These are phyloP conservation scores for Tridacna crocea DNA, from an alignment of 2,888 invertebrate species.

Conservation along the genomic window DNA sequence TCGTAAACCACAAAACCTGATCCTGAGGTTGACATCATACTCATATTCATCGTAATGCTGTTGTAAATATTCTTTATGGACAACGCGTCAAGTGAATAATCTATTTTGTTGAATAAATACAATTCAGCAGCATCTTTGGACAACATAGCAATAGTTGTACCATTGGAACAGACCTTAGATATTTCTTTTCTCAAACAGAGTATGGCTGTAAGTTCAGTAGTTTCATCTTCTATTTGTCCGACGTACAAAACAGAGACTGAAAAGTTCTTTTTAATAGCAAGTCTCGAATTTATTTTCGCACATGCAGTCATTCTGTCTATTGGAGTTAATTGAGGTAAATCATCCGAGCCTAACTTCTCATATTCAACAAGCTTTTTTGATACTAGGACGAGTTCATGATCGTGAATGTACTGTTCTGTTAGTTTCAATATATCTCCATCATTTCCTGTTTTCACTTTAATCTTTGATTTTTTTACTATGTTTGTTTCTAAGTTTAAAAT, in stretches of 20 bases:
- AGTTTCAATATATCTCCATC: not conserved
- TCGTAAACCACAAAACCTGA: slow-evolving; percentile 39
- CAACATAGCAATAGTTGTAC: not conserved
- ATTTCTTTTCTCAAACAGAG: not conserved
- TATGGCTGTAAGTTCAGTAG: not conserved
- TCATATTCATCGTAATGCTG: too few species aligned
- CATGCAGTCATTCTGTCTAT: not conserved
- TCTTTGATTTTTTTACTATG: not conserved
- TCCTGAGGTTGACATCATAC: too few species aligned
- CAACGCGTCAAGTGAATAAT: not conserved
- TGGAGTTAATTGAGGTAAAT: not conserved
- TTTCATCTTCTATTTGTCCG: slow-evolving; percentile 1
- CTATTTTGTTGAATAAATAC: not conserved
- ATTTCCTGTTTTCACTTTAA: not conserved
- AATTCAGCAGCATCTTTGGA: not conserved
- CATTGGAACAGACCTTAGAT: not conserved
- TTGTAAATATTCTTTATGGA: too few species aligned
- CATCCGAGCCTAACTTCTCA: not conserved
- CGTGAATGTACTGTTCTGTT: not conserved
- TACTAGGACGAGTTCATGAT: not conserved
- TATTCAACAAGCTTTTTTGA: not conserved
- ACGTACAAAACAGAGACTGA: not conserved
- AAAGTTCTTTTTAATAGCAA: not conserved
- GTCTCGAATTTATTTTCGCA: not conserved
- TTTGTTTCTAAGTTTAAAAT: not conserved